phyloP scores from a whole-genome alignment of 2,888 invertebrate genomes.

The Lasioglossum figueresi region DNA sequence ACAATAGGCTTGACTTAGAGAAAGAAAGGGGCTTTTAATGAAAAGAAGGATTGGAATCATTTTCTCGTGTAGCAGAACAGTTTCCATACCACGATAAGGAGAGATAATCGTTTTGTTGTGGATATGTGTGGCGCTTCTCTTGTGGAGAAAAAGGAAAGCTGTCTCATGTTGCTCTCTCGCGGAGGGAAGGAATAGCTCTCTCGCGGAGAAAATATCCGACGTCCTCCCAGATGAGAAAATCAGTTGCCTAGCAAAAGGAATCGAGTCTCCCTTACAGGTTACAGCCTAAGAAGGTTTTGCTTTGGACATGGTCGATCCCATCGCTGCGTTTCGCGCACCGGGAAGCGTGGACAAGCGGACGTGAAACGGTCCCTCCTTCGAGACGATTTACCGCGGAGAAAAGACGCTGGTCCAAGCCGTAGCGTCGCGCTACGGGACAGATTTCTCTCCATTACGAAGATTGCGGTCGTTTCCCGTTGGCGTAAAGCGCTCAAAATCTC shows the following conservation, averaged over 20 bases:
- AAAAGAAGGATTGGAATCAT: neutral
- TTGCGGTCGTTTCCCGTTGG: conserved; percentile 49
- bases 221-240: neutral
- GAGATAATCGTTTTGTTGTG: neutral
- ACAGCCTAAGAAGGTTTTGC: neutral
- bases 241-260: neutral
- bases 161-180: neutral
- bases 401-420: conserved; percentile 22
- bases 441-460: conserved; percentile 68
- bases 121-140: neutral
- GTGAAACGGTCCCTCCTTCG: conserved; percentile 16
- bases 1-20: neutral
- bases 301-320: conserved; percentile 15
- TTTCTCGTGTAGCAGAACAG: neutral
- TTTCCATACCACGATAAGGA: neutral
- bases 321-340: neutral
- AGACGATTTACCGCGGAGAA: conserved; percentile 23
- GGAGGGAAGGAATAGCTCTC: neutral
- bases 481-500: conserved; percentile 39
- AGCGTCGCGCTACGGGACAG: conserved; percentile 24
- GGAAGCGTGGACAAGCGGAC: conserved; percentile 3
- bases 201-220: neutral
- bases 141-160: neutral
- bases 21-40: neutral
- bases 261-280: neutral